Evolutionary conservation across 2,113 vertebrate species (phyloP).

Genomic region (Ptyas mucosa): DNA sequence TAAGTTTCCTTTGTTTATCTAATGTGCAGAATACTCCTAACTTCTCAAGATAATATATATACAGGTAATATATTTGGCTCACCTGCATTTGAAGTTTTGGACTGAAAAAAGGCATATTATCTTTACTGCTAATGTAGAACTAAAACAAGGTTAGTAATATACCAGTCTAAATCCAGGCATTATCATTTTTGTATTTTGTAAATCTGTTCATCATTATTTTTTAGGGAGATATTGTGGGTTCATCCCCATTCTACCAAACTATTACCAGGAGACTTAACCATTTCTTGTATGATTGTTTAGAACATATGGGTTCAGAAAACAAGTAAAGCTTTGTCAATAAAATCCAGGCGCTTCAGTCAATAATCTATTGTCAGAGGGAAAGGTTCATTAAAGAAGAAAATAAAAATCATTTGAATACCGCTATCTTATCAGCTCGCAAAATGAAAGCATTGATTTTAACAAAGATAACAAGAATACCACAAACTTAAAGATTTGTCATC

Average conservation of each 20-base stretch:
- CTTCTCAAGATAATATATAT: neutral
- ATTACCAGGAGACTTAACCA: conserved; percentile 1
- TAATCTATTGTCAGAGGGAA: conserved; percentile 30
- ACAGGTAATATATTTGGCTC: neutral
- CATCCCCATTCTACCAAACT: neutral
- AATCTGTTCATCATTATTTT: neutral
- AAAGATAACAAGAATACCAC: conserved; percentile 2
- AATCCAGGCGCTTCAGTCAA: conserved; percentile 15
- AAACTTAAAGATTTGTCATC: neutral
- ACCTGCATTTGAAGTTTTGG: neutral
- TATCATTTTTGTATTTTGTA: conserved; percentile 8
- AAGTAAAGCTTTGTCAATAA: conserved; percentile 24
- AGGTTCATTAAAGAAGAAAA: conserved; percentile 16
- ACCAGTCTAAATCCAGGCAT: neutral
- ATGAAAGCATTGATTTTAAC: conserved; percentile 22
- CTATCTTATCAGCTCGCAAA: conserved; percentile 6
- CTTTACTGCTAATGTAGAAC: neutral
- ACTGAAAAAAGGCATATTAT: neutral
- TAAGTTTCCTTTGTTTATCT: neutral
- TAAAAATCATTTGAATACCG: conserved; percentile 1
- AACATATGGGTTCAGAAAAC: conserved; percentile 19
- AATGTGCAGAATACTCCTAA: neutral
- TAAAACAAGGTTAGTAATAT: neutral
- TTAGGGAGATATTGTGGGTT: neutral
- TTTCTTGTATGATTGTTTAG: conserved; percentile 10